Evolutionary conservation across 2,888 invertebrate species (phyloP).

Genomic region (Sinhomidia bicolor): DNA sequence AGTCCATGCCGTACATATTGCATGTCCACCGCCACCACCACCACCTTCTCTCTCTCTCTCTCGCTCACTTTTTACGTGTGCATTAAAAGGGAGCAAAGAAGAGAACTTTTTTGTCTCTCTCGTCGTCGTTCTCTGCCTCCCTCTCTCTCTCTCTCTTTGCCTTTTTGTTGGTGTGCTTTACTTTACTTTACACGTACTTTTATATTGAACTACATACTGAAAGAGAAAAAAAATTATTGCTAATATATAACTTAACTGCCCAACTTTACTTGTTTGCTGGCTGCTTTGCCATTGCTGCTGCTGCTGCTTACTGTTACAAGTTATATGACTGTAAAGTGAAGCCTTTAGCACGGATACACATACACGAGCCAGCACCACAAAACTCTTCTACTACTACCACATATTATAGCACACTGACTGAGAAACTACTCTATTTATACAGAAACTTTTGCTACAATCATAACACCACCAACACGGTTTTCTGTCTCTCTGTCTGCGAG

Average conservation of each 20-base stretch:
- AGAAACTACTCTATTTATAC: conserved; percentile 35
- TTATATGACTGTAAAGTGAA: neutral
- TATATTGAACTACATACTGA: neutral
- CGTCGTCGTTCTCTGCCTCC: neutral
- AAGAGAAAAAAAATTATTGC: neutral
- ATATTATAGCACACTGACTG: neutral
- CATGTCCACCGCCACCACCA: neutral
- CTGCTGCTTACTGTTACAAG: neutral
- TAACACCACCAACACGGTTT: neutral
- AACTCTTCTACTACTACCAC: neutral
- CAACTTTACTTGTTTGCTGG: too few relatives aligned
- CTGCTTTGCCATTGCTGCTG: too few relatives aligned
- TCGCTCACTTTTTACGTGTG: neutral
- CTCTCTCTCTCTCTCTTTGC: neutral
- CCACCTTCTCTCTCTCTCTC: neutral
- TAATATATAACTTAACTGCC: neutral
- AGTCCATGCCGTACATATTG: neutral
- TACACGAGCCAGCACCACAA: neutral
- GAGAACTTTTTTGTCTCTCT: neutral
- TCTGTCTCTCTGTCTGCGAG: neutral
- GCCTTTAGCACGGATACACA: neutral
- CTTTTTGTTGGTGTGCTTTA: neutral
- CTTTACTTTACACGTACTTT: neutral
- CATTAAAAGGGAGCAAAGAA: neutral
- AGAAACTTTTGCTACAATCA: neutral